A percentile compares a stretch with the other conserved stretches of the same genome.
These are phyloP conservation scores for Panagrolaimus sp. DNA, from an alignment of 1,140 invertebrate genomes.

Conservation along the genomic window DNA sequence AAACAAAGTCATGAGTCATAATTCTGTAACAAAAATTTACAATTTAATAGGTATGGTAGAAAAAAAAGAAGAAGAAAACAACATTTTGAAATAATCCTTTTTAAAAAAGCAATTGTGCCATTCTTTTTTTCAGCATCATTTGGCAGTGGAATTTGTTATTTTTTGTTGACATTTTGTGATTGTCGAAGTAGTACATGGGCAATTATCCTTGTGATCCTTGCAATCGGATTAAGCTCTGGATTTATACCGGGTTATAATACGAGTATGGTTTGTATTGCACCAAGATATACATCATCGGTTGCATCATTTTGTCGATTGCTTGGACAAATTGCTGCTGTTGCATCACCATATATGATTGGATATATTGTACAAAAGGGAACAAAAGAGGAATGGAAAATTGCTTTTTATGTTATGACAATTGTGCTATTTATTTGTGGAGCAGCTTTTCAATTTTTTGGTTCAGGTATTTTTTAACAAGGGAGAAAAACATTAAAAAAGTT, in stretches of 20 bases:
- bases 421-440: constrained; percentile 45
- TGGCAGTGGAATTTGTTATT: constrained; percentile 50
- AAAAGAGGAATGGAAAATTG: constrained; percentile 44
- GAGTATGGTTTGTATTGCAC: constrained; percentile 57
- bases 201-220: constrained; percentile 45
- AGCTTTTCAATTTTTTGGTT: constrained; percentile 44
- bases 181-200: constrained; percentile 39
- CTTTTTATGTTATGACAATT: constrained; percentile 44
- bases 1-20: constrained; percentile 32
- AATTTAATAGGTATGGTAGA: constrained; percentile 49
- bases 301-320: constrained; percentile 56
- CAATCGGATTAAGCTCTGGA: constrained; percentile 54
- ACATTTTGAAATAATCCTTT: constrained; percentile 1
- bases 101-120: too few relatives aligned
- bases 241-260: constrained; percentile 59
- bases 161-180: constrained; percentile 50
- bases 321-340: constrained; percentile 55
- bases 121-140: constrained; percentile 50
- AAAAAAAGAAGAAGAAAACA: neutral
- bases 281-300: constrained; percentile 52
- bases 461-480: constrained; percentile 25
- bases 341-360: constrained; percentile 51
- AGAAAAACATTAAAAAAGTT: neutral
- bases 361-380: constrained; percentile 38
- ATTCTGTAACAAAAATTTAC: constrained; percentile 49